Percentiles rank a stretch among this genome's conserved stretches.
Evolutionary conservation across 92 coral and sea anemone genomes (phyloP).

Genomic region (Palythoa grandis): DNA sequence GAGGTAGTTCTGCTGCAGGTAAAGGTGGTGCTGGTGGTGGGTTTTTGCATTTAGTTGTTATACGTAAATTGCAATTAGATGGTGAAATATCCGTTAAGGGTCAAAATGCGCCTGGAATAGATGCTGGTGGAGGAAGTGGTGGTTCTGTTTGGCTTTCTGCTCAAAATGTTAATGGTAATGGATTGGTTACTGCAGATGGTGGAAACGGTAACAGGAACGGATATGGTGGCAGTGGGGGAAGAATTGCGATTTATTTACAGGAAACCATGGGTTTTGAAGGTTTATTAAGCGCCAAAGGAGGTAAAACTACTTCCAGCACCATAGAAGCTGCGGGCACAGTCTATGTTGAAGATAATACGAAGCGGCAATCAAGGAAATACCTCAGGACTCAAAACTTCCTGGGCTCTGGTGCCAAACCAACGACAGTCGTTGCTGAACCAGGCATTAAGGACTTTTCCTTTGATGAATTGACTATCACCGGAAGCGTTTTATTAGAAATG

Average conservation of each 20-base stretch:
- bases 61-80: slow-evolving; percentile 43
- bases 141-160: slow-evolving; percentile 59
- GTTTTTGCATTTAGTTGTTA: slow-evolving; percentile 48
- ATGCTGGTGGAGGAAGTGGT: slow-evolving; percentile 75
- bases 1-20: slow-evolving; percentile 53
- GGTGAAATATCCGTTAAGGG: slow-evolving; percentile 61
- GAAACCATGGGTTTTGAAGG: slow-evolving; percentile 57
- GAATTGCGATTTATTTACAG: slow-evolving; percentile 59
- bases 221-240: slow-evolving; percentile 74
- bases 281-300: slow-evolving; percentile 52
- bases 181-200: slow-evolving; percentile 55
- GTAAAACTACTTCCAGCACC: slow-evolving; percentile 25
- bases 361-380: slow-evolving; percentile 39
- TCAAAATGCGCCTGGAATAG: slow-evolving; percentile 27
- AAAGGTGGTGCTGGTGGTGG: slow-evolving; percentile 72
- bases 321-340: slow-evolving; percentile 69
- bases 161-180: slow-evolving; percentile 54
- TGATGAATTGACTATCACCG: slow-evolving; percentile 56
- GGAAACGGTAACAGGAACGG: slow-evolving; percentile 62
- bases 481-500: slow-evolving; percentile 63
- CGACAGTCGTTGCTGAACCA: slow-evolving; percentile 52
- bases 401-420: slow-evolving; percentile 44
- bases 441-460: slow-evolving; percentile 45
- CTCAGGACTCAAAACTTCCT: slow-evolving; percentile 38
- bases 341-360: slow-evolving; percentile 54